Percentiles rank a stretch among this genome's conserved stretches.
phyloP scores from a whole-genome alignment of 2,888 invertebrate genomes.

The Papilio gigon region DNA sequence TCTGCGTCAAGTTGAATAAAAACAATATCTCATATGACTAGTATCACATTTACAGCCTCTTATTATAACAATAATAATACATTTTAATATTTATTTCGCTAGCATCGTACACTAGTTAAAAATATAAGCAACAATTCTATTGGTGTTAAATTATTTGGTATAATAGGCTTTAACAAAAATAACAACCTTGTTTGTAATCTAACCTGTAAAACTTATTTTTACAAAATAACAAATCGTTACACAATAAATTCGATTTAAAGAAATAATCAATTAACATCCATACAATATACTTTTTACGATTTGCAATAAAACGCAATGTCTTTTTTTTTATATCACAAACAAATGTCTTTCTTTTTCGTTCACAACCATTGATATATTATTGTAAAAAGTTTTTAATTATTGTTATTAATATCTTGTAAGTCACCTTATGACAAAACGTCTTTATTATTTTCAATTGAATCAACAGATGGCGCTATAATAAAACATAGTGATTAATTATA shows the following conservation, averaged over 20 bases:
- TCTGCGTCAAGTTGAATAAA: conserved; percentile 42
- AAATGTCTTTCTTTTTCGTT: background rate
- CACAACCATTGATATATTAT: background rate
- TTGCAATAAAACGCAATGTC: background rate
- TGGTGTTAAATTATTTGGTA: conserved; percentile 19
- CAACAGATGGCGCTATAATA: background rate
- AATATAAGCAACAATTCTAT: background rate
- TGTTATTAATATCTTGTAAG: background rate
- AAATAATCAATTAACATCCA: background rate
- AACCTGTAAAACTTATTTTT: background rate
- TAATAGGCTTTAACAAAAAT: background rate
- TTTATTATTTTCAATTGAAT: background rate
- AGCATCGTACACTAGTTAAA: background rate
- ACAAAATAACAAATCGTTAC: background rate
- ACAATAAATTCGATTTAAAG: conserved; percentile 13
- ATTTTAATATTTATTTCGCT: background rate
- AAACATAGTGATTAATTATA: too few relatives aligned
- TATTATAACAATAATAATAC: conserved; percentile 22
- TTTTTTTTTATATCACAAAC: background rate
- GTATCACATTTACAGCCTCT: conserved; percentile 65
- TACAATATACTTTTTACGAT: background rate
- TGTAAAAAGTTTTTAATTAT: background rate
- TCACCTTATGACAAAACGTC: background rate
- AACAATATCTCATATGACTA: conserved; percentile 55
- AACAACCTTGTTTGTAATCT: background rate